Evolutionary conservation across 2,797 vertebrate species (phyloP).

Genomic region (Chanos chanos): DNA sequence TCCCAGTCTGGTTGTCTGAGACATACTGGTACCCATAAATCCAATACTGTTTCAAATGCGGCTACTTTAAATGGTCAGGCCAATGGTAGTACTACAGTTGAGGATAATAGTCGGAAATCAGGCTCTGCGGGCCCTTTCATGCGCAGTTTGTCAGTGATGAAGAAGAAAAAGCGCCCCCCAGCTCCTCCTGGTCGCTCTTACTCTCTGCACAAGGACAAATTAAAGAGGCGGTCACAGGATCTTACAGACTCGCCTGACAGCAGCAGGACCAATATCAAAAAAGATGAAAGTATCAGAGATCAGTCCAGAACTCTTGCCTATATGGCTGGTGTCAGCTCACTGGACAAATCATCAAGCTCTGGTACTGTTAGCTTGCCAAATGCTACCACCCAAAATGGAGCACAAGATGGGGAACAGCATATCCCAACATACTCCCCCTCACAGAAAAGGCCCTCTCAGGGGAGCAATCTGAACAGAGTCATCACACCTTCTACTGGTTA

Average conservation of each 20-base stretch:
- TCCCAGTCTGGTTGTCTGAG: slow-evolving; percentile 52
- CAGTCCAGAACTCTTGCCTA: slow-evolving; percentile 59
- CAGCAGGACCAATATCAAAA: no score
- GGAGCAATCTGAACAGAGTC: slow-evolving; percentile 63
- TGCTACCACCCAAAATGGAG: no score
- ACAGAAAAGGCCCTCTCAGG: no score
- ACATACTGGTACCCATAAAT: slow-evolving; percentile 17
- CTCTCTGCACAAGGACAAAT: slow-evolving; percentile 73
- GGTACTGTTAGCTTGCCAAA: slow-evolving; percentile 38
- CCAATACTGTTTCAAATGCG: neutral
- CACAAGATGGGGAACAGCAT: no score
- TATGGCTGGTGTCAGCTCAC: slow-evolving; percentile 62
- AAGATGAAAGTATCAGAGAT: neutral
- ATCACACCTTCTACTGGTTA: slow-evolving; percentile 87
- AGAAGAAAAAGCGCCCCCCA: slow-evolving; percentile 79
- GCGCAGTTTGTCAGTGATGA: slow-evolving; percentile 86
- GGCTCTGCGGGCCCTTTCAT: slow-evolving; percentile 60
- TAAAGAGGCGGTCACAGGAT: slow-evolving; percentile 40
- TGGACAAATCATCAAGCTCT: slow-evolving; percentile 58
- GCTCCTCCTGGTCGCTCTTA: slow-evolving; percentile 81
- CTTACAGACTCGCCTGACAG: no score
- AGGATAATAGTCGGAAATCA: slow-evolving; percentile 24
- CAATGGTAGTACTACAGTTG: slow-evolving; percentile 15
- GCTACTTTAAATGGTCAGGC: neutral
- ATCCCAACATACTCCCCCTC: no score